phyloP scores from a whole-genome alignment of 2,797 vertebrate genomes.

The Urophycis tenuis region DNA sequence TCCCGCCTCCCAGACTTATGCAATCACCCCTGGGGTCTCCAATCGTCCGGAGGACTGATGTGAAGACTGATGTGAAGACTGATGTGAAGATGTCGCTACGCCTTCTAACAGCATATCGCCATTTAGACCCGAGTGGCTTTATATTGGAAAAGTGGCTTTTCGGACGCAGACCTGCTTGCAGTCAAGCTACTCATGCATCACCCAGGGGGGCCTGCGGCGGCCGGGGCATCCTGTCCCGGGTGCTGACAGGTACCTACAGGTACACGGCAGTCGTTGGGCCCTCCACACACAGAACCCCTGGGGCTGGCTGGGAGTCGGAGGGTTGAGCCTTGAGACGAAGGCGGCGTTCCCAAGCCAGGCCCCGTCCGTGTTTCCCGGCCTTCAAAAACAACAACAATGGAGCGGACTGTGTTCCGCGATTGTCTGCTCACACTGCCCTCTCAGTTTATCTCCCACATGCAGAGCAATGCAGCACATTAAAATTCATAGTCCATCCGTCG shows the following conservation, averaged over 20 bases:
- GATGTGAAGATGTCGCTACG: neutral
- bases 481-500: slow-evolving; percentile 65
- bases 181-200: neutral
- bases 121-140: neutral
- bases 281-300: neutral
- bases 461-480: slow-evolving; percentile 63
- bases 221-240: neutral
- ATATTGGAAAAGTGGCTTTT: neutral
- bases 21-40: neutral
- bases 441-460: slow-evolving; percentile 62
- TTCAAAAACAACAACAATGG: neutral
- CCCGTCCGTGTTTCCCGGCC: neutral
- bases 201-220: too few relatives aligned
- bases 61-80: neutral
- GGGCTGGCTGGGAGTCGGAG: neutral
- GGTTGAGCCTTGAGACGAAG: neutral
- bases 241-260: neutral
- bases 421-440: slow-evolving; percentile 43
- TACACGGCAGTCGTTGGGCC: neutral
- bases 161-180: too few relatives aligned
- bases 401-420: neutral
- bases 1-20: neutral
- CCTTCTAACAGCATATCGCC: neutral
- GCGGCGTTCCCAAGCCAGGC: neutral
- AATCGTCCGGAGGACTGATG: neutral